Conservation (phyloP, 2,113 vertebrate genomes). For the Lagenorhynchus albirostris region DNA sequence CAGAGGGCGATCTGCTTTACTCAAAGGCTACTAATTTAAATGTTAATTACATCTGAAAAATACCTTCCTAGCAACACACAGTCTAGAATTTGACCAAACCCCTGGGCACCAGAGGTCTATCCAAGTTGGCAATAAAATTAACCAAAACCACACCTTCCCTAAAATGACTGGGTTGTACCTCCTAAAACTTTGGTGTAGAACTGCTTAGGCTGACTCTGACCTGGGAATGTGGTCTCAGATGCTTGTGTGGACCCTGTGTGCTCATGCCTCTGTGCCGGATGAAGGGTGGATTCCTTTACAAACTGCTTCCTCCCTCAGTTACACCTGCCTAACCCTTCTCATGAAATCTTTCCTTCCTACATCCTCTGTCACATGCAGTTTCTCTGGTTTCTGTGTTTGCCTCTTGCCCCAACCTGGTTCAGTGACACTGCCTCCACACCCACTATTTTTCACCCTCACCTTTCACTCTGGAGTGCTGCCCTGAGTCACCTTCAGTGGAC, state of each 20-base stretch:
- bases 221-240: not conserved
- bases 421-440: accelerated
- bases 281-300: accelerated
- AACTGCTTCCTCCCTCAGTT: no score
- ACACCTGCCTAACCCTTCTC: not conserved
- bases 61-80: not conserved
- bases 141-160: not conserved
- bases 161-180: not conserved
- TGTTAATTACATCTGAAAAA: not conserved
- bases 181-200: not conserved
- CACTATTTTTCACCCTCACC: accelerated
- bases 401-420: not conserved
- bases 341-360: accelerated
- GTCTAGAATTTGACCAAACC: not conserved
- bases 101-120: not conserved
- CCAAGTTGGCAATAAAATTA: not conserved
- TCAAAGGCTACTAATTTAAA: not conserved
- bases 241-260: not conserved
- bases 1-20: not conserved
- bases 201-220: not conserved
- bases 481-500: accelerated
- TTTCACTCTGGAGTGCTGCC: not conserved
- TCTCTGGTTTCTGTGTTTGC: not conserved
- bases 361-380: accelerated
- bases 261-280: not conserved